Evolutionary conservation across 2,888 invertebrate genomes (phyloP), one percentile per base, ranked within the genome.

Genomic region (Scotopteryx bipunctaria): DNA sequence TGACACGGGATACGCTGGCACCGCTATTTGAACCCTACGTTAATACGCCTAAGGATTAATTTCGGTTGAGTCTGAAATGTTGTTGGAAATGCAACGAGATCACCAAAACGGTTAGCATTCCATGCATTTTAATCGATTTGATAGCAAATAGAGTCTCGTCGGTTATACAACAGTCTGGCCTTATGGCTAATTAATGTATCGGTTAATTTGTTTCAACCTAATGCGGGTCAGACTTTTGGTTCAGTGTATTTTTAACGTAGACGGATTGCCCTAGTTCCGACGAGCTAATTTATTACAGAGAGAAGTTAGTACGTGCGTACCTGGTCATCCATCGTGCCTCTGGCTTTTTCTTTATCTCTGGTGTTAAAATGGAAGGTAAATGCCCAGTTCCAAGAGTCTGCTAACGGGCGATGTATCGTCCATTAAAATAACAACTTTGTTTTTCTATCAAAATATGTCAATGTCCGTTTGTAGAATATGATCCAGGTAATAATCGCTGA

Each of bases 61-160:
- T 42, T 42, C 60, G 57, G 14, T 38, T 63, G 55, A 64, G 71
- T 69, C 73, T 64, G 69, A 69, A 81, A 80, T 77, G 79, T 76
- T 77, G 73, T 68, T 61, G 57, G 64, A 71, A 78, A 79, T 80
- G 81, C 78, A 84, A 73, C 70, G 71, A 67, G 66, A 70, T 63
- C 60, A 64, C 61, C 67, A 58, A 73, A 75, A 74, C 71, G 66
- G 73, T 79, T 78, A 76, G 71, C 71, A 75, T 80, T 81, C 73
- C 73, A 74, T 82, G 76, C 69, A 82, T 82, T 79, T 81, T 73
- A 78, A 80, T 76, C 45, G 50, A 45, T 53, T 27, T 42, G 45
- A 44, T 45, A 33, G 52, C 21, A 40, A 57, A 59, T 54, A 8
- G 36, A 46, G 50, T 58, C 60, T 19, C 31, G 23, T 25, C 9